Percentiles rank a stretch among this genome's conserved stretches.
Evolutionary conservation across 2,797 vertebrate species (phyloP).

Genomic region (Periparus ater): DNA sequence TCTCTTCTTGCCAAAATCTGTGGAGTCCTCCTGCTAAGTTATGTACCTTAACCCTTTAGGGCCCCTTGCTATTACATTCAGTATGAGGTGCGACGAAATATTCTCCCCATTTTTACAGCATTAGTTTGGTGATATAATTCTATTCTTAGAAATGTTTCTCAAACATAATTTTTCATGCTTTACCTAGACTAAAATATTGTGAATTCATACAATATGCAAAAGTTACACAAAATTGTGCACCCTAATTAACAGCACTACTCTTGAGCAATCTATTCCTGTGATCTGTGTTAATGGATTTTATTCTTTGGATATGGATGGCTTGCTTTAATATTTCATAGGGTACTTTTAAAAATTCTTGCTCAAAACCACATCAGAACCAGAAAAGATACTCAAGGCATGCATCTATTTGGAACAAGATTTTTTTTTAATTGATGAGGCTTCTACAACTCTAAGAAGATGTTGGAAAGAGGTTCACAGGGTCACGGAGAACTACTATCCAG

Average conservation of each 20-base stretch:
- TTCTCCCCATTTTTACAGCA: background rate
- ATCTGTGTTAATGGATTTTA: conserved; percentile 41
- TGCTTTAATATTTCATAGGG: conserved; percentile 52
- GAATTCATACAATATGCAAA: conserved; percentile 48
- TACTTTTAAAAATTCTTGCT: conserved; percentile 40
- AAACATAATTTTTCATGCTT: background rate
- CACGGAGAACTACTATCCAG: conserved; percentile 6
- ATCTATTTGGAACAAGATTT: background rate
- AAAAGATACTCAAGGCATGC: conserved; percentile 10
- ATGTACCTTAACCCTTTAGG: background rate
- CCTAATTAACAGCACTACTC: conserved; percentile 29
- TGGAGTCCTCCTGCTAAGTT: background rate
- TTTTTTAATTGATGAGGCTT: conserved; percentile 33
- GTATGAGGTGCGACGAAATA: background rate
- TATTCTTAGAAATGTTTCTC: background rate
- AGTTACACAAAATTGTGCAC: conserved; percentile 8
- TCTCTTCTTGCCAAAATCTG: background rate
- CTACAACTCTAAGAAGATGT: background rate
- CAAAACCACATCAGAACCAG: conserved; percentile 15
- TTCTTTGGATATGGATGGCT: background rate
- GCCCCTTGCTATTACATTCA: background rate
- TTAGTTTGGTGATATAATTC: background rate
- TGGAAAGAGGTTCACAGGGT: conserved; percentile 37
- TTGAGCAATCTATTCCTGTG: background rate
- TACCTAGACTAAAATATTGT: background rate